Conservation (phyloP, 2,888 invertebrate genomes). For the Tubiluchus corallicola region DNA sequence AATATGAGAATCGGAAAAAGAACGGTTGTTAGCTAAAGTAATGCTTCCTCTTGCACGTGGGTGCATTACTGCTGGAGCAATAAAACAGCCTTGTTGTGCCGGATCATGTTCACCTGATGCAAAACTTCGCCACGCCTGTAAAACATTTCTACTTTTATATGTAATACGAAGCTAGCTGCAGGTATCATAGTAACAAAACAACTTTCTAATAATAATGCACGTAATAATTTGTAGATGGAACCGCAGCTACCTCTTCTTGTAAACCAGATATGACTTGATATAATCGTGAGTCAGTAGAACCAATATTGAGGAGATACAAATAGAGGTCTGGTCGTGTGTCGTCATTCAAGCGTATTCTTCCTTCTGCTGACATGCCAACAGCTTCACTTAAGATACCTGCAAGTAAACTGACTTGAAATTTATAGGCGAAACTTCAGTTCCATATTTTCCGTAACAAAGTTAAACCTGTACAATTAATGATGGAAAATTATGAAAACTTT, state of each 20-base stretch:
- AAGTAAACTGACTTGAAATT: too few species aligned
- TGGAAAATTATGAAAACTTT: too few species aligned
- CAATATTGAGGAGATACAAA: constrained; percentile 1
- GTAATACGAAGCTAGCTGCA: too few species aligned
- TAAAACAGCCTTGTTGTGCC: neutral
- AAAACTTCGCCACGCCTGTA: neutral
- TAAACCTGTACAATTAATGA: too few species aligned
- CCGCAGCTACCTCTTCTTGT: neutral
- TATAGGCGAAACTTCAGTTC: too few species aligned
- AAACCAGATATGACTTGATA: neutral
- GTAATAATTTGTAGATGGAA: too few species aligned
- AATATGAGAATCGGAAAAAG: neutral
- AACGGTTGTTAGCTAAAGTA: neutral
- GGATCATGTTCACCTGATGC: constrained; percentile 1
- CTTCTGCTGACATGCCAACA: neutral
- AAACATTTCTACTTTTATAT: neutral
- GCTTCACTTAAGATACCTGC: neutral
- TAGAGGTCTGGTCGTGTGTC: neutral
- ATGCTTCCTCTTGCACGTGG: neutral
- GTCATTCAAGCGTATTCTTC: neutral
- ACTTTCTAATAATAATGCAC: too few species aligned
- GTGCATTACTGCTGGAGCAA: neutral
- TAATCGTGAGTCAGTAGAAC: neutral
- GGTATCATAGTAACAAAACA: too few species aligned
- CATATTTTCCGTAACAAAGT: too few species aligned